Base-by-base conservation (phyloP, 1,140 invertebrate genomes). In the Planococcus citri region DNA sequence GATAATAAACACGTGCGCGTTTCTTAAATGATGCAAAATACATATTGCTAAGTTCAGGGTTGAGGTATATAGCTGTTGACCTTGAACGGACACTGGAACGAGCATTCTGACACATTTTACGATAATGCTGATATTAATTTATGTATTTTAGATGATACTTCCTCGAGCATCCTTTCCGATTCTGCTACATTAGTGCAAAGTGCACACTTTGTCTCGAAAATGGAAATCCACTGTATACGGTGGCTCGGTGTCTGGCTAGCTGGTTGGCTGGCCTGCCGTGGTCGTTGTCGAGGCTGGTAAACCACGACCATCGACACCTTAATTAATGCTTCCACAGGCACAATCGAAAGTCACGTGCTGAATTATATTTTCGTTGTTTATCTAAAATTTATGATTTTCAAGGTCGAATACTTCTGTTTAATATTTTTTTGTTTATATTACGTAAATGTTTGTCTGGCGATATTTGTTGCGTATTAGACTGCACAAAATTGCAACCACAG, bases 351-450 rank as follows among this genome's bases (percentile, higher is more conserved):
- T 51, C 41, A 51, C 41, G 41, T 51, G 41, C 17, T 51, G n/a
- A 51, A 51, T 51, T 51, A 51, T 20, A 51, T 51, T 51, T 37
- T 51, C 41, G 41, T 51, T 51, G 41, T 51, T 51, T 51, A 20
- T 51, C 41, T 51, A 51, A 51, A n/a, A 51, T 51, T 51, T 51
- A 51, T 51, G 41, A 51, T 9, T 51, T 51, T 51, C 41, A 51
- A 51, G 41, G 41, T 51, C 41, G 6, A 37, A 8, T 6, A 37
- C 6, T 37, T 37, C 14, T 37, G 6, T 37, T 37, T 37, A n/a
- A n/a, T 51, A 17, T 51, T 51, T 17, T 51, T 51, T 51, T 20
- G n/a, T 51, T 51, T n/a, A 51, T 20, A 51, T 51, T 51, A 51
- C 41, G 17, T 51, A 51, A 51, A 51, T 51, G 41, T 51, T 51